Percentiles rank a stretch among this genome's conserved stretches.
Conservation (phyloP, 1,140 invertebrate genomes). For the Mesaphorura yosii region DNA sequence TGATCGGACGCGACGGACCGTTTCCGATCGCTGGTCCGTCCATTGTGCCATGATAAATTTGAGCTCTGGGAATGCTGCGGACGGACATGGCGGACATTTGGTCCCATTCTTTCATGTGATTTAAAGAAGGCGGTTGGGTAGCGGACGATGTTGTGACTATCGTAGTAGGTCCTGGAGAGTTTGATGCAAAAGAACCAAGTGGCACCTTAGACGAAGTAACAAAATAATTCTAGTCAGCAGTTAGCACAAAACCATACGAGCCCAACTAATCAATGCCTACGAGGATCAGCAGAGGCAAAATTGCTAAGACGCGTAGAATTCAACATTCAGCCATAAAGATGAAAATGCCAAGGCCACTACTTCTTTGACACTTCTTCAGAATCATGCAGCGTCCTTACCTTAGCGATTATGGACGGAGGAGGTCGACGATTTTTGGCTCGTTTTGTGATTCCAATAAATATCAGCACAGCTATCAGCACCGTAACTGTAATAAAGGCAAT, state of each 20-base stretch:
- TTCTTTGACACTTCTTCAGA: not conserved
- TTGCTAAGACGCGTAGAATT: too few species aligned
- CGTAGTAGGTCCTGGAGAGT: conserved; percentile 12
- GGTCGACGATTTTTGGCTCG: conserved; percentile 40
- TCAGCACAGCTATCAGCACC: conserved; percentile 37
- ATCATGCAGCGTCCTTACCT: conserved; percentile 16
- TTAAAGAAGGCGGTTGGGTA: conserved; percentile 60
- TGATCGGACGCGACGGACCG: not conserved
- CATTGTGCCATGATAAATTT: conserved; percentile 47
- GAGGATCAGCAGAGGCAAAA: too few species aligned
- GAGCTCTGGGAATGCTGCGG: conserved; percentile 69
- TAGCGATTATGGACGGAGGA: conserved; percentile 27
- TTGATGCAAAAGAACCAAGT: conserved; percentile 28
- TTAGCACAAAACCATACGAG: not conserved
- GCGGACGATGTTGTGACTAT: conserved; percentile 34
- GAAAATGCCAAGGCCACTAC: not conserved
- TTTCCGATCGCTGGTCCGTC: conserved; percentile 33
- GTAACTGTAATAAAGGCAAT: too few species aligned
- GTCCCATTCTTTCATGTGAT: conserved; percentile 61
- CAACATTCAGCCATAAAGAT: too few species aligned
- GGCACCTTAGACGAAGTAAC: conserved; percentile 25
- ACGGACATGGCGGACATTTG: conserved; percentile 83
- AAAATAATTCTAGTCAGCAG: not conserved
- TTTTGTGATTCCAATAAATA: conserved; percentile 72
- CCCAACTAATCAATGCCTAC: too few species aligned